Base-by-base conservation (phyloP, 2,888 invertebrate species). In the Seira musarum region DNA sequence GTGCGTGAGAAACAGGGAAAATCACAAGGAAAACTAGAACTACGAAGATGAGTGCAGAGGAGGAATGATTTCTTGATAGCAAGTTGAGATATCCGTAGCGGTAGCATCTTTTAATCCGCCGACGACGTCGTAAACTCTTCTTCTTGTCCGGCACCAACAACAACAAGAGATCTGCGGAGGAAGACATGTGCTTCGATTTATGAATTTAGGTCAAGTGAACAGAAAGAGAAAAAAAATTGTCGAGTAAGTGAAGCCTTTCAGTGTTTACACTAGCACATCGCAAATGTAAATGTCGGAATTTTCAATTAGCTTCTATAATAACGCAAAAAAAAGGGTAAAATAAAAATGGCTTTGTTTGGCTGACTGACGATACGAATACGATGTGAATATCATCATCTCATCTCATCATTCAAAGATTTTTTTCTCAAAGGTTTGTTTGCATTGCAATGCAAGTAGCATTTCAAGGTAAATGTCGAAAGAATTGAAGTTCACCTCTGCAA, bases 151-250 rank as follows among this genome's bases (percentile, higher is more conserved):
- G 73, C 73, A 73, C 66, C 73, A n/a, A n/a, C n/a, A n/a, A n/a
- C 30, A 49, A 30, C 49, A 68, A 53, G n/a, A 66, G 60, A 70
- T 67, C 80, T 80, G 74, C 22, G 46, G 64, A 69, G 64, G 79
- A 73, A 80, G 49, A 80, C 80, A 80, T 80, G 80, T 74, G 80
- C 74, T 40, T 70, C 46, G 69, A 35, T 74, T 69, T 80, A 74
- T 57, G 69, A 30, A 80, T 53, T 21, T 49, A 64, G 79, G 79
- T 72, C 79, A 79, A 79, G 57, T 67, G 24, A n/a, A 30, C 30
- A 5, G 30, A n/a, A n/a, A n/a, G n/a, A 30, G 30, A 30, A 30
- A 5, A 30, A 30, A 30, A n/a, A n/a, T n/a, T 30, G 30, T 5
- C 8, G 30, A 30, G 30, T 30, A 30, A 30, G 30, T 30, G n/a